A percentile compares a stretch with the other conserved stretches of the same genome.
Evolutionary conservation across 2,888 invertebrate species (phyloP).

Genomic region (Seira musarum): DNA sequence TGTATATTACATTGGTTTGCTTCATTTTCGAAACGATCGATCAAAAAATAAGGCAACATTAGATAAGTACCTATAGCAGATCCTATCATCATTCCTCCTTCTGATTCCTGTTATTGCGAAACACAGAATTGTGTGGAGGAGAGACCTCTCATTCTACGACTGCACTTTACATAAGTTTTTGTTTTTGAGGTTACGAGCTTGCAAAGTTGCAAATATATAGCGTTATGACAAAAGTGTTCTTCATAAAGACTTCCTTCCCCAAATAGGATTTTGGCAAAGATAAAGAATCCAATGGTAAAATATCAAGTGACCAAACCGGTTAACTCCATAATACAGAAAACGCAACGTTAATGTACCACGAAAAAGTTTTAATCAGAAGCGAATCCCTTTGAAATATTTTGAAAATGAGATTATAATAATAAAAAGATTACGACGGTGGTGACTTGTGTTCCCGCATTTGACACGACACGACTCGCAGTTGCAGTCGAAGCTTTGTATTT

Average conservation of each 20-base stretch:
- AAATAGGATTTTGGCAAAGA: conserved; percentile 36
- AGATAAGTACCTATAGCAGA: too few species aligned
- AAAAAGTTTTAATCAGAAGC: background rate
- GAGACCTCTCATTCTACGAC: background rate
- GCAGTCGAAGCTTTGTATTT: too few species aligned
- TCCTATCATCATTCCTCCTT: background rate
- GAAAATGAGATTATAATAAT: conserved; percentile 4
- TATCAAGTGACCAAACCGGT: conserved; percentile 44
- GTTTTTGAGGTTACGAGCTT: background rate
- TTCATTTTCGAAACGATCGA: background rate
- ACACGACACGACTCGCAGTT: too few species aligned
- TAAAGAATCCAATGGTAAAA: background rate
- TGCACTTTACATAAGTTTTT: background rate
- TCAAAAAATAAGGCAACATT: background rate
- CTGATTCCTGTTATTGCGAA: background rate
- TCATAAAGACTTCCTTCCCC: conserved; percentile 56
- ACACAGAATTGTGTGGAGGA: background rate
- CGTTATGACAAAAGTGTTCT: conserved; percentile 42
- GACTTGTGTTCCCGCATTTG: background rate
- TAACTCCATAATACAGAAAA: conserved; percentile 1
- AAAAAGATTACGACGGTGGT: background rate
- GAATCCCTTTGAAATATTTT: background rate
- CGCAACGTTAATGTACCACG: too few species aligned
- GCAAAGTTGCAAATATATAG: too few species aligned
- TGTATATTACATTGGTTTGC: background rate